These are phyloP conservation scores for Reticulitermes speratus DNA, from an alignment of 1,140 invertebrate species.

Conservation along the genomic window DNA sequence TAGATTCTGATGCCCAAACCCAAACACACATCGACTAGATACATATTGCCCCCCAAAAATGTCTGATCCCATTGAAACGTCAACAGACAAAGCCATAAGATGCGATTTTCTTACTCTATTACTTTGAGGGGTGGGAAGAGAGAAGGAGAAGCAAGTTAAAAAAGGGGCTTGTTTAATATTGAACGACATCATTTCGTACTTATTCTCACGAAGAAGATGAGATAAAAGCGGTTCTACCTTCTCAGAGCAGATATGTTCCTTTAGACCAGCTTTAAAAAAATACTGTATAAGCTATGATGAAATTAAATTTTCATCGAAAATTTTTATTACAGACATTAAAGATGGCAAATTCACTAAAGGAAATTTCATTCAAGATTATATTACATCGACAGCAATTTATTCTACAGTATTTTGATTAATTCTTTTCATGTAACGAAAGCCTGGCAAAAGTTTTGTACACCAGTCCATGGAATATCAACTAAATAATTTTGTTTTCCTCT, in stretches of 20 bases:
- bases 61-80: not conserved
- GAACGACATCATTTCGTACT: not conserved
- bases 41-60: not conserved
- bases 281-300: not conserved
- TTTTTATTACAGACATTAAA: too few species aligned
- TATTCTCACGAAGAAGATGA: not conserved
- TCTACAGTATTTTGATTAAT: too few species aligned
- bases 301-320: too few species aligned
- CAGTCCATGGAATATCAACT: too few species aligned
- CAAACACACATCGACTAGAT: not conserved
- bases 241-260: not conserved
- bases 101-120: not conserved
- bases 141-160: not conserved
- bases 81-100: not conserved
- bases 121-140: not conserved
- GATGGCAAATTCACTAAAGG: too few species aligned
- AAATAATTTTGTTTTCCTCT: too few species aligned
- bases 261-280: not conserved
- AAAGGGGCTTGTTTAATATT: not conserved
- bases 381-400: too few species aligned
- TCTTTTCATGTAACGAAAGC: too few species aligned
- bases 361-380: too few species aligned
- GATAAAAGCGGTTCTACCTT: not conserved
- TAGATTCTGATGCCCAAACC: not conserved
- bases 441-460: too few species aligned